phyloP scores from a whole-genome alignment of 2,888 invertebrate genomes.

The Mimumesa dahlbomi region DNA sequence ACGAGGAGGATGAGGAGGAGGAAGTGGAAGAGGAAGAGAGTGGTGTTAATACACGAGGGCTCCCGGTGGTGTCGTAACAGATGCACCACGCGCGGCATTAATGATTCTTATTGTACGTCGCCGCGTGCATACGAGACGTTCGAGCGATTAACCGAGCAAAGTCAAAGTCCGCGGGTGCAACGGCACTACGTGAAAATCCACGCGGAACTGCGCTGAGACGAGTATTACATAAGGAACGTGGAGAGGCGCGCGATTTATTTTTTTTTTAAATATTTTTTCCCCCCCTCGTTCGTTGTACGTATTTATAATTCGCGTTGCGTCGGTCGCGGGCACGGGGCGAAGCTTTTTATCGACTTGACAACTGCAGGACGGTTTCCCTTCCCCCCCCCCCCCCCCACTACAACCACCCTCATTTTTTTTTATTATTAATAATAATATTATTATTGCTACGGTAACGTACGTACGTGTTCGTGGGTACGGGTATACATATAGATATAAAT shows the following conservation, averaged over 20 bases:
- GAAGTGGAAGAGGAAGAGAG: too few relatives aligned
- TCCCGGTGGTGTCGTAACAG: too few relatives aligned
- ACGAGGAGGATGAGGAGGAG: too few relatives aligned
- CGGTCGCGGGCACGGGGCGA: constrained; percentile 38
- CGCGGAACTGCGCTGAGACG: constrained; percentile 23
- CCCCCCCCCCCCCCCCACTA: background rate
- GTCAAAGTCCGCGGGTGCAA: constrained; percentile 13
- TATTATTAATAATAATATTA: too few relatives aligned
- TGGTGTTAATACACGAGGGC: too few relatives aligned
- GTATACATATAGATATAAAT: constrained; percentile 40
- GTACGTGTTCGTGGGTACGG: constrained; percentile 16
- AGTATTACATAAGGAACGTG: constrained; percentile 40
- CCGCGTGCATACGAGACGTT: too few relatives aligned
- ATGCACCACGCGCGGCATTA: background rate
- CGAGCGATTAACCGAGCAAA: constrained; percentile 51
- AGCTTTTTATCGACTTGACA: constrained; percentile 37
- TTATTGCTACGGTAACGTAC: constrained; percentile 36
- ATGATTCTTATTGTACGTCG: constrained; percentile 5
- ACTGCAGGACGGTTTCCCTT: constrained; percentile 57
- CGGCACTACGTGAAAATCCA: constrained; percentile 32
- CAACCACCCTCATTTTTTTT: background rate
- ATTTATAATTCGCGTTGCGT: constrained; percentile 47
- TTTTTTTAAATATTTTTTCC: too few relatives aligned
- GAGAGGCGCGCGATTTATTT: too few relatives aligned
- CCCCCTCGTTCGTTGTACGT: too few relatives aligned